Conservation (phyloP, 2,113 vertebrate species). For the Gracilinanus agilis region DNA sequence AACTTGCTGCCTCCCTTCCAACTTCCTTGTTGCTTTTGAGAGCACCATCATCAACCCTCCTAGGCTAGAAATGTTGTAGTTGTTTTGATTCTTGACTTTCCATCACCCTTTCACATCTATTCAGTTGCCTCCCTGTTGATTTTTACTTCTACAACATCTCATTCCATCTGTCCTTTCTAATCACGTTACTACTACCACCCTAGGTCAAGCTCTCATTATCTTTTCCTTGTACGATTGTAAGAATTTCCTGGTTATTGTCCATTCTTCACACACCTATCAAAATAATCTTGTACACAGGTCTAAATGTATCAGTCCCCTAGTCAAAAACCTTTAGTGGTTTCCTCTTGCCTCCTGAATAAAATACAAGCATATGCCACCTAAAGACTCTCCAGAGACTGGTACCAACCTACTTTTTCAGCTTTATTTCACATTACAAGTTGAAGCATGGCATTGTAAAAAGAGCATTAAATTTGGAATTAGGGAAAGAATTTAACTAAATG, state of each 20-base stretch:
- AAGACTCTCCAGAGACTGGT: background rate
- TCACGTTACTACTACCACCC: background rate
- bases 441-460: background rate
- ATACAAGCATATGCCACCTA: background rate
- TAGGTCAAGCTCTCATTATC: background rate
- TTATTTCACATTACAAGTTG: background rate
- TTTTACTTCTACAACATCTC: background rate
- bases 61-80: background rate
- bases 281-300: background rate
- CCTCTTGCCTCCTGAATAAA: background rate
- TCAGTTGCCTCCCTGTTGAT: background rate
- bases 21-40: background rate
- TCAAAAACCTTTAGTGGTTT: background rate
- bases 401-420: background rate
- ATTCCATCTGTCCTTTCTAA: background rate
- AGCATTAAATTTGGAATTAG: background rate
- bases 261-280: background rate
- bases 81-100: background rate
- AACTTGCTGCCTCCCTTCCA: background rate
- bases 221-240: background rate
- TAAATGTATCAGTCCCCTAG: background rate
- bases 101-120: background rate
- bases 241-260: background rate
- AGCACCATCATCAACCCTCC: background rate
- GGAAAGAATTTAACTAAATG: background rate